phyloP scores from a whole-genome alignment of 2,797 vertebrate species.

The Acanthurus tractus region DNA sequence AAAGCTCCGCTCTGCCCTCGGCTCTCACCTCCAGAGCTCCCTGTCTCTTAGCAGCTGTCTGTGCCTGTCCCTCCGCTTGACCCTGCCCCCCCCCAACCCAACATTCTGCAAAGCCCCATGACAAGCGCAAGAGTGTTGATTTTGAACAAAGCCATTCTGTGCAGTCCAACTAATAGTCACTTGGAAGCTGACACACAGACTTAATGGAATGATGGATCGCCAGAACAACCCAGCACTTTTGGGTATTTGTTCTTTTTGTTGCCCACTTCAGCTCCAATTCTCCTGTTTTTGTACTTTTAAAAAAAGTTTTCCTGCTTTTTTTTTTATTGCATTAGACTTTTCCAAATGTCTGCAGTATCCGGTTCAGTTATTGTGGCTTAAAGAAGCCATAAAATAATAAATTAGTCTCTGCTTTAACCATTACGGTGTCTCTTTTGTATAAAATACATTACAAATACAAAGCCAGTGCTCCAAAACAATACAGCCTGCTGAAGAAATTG shows the following conservation, averaged over 20 bases:
- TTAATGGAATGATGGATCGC: no score
- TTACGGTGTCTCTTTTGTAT: not conserved
- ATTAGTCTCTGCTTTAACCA: not conserved
- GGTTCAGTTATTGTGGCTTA: not conserved
- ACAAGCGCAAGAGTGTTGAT: no score
- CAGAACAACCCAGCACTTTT: not conserved
- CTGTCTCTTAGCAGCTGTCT: no score
- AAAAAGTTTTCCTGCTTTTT: no score
- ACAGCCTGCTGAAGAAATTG: not conserved
- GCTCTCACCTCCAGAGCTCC: no score
- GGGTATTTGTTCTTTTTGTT: not conserved
- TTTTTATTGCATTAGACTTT: not conserved
- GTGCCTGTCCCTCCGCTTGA: no score
- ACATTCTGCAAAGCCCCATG: no score
- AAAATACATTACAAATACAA: not conserved
- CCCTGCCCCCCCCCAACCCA: no score
- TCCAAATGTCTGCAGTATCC: not conserved
- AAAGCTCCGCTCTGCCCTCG: no score
- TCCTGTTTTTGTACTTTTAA: not conserved
- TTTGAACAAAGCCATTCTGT: no score
- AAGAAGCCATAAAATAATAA: conserved; percentile 12
- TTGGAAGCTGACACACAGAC: not conserved
- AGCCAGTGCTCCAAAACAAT: not conserved
- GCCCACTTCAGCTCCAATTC: not conserved
- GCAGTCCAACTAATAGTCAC: no score